phyloP scores from a whole-genome alignment of 2,113 vertebrate genomes.

The Oryzias melastigma region DNA sequence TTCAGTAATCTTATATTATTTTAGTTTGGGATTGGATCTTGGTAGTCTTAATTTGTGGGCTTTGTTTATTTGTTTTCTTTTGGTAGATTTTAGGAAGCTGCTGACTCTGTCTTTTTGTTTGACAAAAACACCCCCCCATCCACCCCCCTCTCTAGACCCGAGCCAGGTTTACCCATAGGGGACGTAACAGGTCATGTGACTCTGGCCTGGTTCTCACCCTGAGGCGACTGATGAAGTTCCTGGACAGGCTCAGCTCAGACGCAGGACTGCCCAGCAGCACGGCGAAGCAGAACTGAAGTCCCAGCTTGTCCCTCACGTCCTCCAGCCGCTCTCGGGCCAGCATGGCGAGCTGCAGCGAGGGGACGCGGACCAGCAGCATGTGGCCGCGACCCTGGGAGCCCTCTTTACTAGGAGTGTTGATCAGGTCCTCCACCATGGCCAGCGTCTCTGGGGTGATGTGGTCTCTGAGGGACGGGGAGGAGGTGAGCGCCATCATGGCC shows the following conservation, averaged over 20 bases:
- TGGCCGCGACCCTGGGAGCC: constrained; percentile 84
- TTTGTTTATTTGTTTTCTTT: too few relatives aligned
- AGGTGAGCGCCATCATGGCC: constrained; percentile 95
- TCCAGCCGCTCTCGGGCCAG: constrained; percentile 91
- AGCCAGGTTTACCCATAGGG: too few relatives aligned
- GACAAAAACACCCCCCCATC: too few relatives aligned
- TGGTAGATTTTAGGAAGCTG: too few relatives aligned
- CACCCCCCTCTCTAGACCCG: too few relatives aligned
- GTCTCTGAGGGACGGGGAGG: constrained; percentile 86
- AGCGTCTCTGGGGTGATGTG: constrained; percentile 95
- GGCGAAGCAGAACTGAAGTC: constrained; percentile 91
- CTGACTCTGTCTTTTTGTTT: too few relatives aligned
- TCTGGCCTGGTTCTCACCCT: constrained; percentile 77
- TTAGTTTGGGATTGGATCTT: too few relatives aligned
- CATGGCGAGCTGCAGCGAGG: constrained; percentile 95
- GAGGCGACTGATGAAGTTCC: constrained; percentile 85
- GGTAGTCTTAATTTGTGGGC: too few relatives aligned
- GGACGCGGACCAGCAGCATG: constrained; percentile 95
- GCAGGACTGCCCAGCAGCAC: constrained; percentile 91
- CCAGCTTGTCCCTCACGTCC: constrained; percentile 92
- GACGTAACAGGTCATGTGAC: too few relatives aligned
- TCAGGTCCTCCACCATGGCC: constrained; percentile 93
- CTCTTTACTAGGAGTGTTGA: constrained; percentile 84
- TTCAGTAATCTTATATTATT: too few relatives aligned
- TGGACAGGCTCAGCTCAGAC: constrained; percentile 82